Evolutionary conservation across 2,888 invertebrate species (phyloP).

Genomic region (Chelonus formosanus): DNA sequence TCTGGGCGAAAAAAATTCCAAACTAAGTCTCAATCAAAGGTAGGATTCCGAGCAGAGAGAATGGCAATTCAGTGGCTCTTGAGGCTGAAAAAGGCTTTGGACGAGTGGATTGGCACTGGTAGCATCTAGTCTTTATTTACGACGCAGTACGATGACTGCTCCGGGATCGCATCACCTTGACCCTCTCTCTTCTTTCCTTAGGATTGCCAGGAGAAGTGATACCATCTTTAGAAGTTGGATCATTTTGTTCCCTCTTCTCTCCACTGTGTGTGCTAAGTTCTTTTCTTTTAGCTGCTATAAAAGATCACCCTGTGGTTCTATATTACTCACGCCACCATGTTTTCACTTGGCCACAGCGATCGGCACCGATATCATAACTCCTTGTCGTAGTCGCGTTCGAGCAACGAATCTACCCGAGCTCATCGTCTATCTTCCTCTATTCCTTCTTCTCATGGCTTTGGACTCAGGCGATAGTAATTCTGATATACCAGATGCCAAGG

Average conservation of each 20-base stretch:
- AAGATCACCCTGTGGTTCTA: conserved; percentile 63
- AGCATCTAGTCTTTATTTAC: conserved; percentile 59
- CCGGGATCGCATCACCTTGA: conserved; percentile 58
- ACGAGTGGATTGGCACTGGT: conserved; percentile 55
- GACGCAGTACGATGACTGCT: conserved; percentile 55
- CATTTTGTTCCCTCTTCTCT: conserved; percentile 30
- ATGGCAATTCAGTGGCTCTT: conserved; percentile 2
- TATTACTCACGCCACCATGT: conserved; percentile 65
- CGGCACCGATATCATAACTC: conserved; percentile 65
- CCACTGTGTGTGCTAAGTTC: conserved; percentile 42
- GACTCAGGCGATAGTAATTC: conserved; percentile 55
- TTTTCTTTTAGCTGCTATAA: conserved; percentile 51
- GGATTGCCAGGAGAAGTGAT: conserved; percentile 55
- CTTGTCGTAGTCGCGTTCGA: conserved; percentile 59
- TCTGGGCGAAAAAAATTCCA: not conserved
- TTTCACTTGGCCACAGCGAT: conserved; percentile 64
- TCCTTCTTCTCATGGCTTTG: conserved; percentile 23
- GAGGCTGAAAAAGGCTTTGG: conserved; percentile 1
- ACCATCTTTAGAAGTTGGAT: conserved; percentile 51
- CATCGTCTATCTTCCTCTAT: conserved; percentile 23
- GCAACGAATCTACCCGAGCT: conserved; percentile 51
- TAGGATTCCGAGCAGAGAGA: not conserved
- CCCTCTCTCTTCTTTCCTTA: conserved; percentile 46
- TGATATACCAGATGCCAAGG: conserved; percentile 50
- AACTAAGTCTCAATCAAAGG: not conserved